These are phyloP conservation scores for Dexiosoma caninum DNA, from an alignment of 2,888 invertebrate species.

Conservation along the genomic window DNA sequence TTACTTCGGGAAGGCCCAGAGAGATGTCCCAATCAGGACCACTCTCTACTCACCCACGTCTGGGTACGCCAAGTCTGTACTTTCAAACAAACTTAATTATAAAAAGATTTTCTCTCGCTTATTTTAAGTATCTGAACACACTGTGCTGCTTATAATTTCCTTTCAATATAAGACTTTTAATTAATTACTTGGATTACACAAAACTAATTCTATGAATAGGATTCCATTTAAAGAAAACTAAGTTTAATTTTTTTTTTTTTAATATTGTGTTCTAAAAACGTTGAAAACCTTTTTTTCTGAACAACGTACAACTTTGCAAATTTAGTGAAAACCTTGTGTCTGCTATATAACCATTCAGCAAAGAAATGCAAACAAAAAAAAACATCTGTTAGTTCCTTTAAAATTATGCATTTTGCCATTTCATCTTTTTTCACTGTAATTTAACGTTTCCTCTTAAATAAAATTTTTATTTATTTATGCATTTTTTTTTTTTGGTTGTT, in stretches of 20 bases:
- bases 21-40: too few relatives aligned
- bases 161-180: too few relatives aligned
- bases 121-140: neutral
- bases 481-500: constrained; percentile 12
- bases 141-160: neutral
- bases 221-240: too few relatives aligned
- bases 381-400: neutral
- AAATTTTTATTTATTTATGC: constrained; percentile 28
- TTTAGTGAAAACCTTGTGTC: neutral
- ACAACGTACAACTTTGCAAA: neutral
- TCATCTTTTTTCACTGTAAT: constrained; percentile 9
- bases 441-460: constrained; percentile 34
- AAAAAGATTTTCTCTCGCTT: neutral
- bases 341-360: neutral
- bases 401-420: constrained; percentile 25
- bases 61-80: too few relatives aligned
- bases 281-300: too few relatives aligned
- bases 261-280: too few relatives aligned
- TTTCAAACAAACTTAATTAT: too few relatives aligned
- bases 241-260: too few relatives aligned
- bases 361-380: neutral
- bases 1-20: too few relatives aligned
- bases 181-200: too few relatives aligned
- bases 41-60: too few relatives aligned
- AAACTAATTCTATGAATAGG: too few relatives aligned